A percentile compares a stretch with the other conserved stretches of the same genome.
These are phyloP conservation scores for Lasioglossum figueresi DNA, from an alignment of 2,888 invertebrate species.

Conservation along the genomic window DNA sequence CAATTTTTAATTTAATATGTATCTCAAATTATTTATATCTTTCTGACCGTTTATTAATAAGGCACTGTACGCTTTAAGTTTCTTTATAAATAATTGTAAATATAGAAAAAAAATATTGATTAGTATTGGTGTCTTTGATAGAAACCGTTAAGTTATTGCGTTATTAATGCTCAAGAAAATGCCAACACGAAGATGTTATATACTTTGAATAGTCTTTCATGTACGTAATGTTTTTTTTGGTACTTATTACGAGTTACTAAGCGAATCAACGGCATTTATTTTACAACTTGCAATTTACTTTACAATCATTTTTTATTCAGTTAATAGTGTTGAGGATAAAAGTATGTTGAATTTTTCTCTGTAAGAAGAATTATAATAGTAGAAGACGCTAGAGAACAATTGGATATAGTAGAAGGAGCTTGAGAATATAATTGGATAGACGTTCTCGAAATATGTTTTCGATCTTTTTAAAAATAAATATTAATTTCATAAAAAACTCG, in stretches of 20 bases:
- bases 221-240: not conserved
- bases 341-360: not conserved
- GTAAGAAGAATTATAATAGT: not conserved
- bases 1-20: not conserved
- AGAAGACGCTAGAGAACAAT: not conserved
- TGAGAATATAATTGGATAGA: no score
- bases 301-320: not conserved
- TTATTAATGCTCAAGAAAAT: not conserved
- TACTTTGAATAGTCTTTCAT: not conserved
- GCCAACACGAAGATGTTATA: not conserved
- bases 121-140: not conserved
- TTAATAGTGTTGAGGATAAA: not conserved
- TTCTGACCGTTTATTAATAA: not conserved
- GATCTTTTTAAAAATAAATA: not conserved
- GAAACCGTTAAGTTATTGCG: not conserved
- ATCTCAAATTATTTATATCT: not conserved
- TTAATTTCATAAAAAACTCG: not conserved
- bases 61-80: not conserved
- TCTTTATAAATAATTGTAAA: constrained; percentile 4
- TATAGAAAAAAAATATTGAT: not conserved
- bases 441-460: not conserved
- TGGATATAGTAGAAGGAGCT: not conserved
- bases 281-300: not conserved
- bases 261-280: not conserved
- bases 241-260: not conserved